Evolutionary conservation across 2,113 vertebrate genomes (phyloP), one percentile per base, ranked within the genome.

Genomic region (Oxygymnocypris stewartii): DNA sequence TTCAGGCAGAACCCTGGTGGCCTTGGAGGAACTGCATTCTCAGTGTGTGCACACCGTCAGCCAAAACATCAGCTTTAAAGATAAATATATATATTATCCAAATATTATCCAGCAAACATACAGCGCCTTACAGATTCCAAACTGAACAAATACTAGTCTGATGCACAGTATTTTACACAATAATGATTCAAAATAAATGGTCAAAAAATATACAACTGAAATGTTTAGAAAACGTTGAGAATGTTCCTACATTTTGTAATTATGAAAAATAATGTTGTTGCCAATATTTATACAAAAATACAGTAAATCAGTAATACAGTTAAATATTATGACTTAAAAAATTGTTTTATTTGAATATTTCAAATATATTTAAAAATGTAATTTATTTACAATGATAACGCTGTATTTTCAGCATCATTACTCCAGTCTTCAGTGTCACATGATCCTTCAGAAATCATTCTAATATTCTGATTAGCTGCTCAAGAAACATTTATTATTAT

Each of bases 1-100:
- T 89, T 85, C 82, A 85, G 49, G 71, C 18, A 54, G 85, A 71
- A 63, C 84, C 61, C 65, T 44, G 40, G 82, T 81, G 82, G 59
- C 40, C 78, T 40, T 47, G 82, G 35, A 44, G 63, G 67, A 47
- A 81, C 73, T 54, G 73, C 11, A 44, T 42, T 54, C 57, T 83
- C 49, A 61, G 74, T 73, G 65, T 81, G 71, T 25, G 31, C n/a
- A 65, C 35, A 61, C 59, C 0, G 4, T 75, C 40, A 77, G 44
- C n/a, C 75, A 77, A 78, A 54, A 77, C 25, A 77, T 77, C 74
- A 49, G 44, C 28, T 51, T 31, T 51, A 77, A 77, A n/a, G n/a
- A n/a, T n/a, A n/a, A n/a, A n/a, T n/a, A n/a, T n/a, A n/a, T n/a
- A n/a, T n/a, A n/a, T n/a, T n/a, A n/a, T n/a, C n/a, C n/a, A n/a